Base-by-base conservation (phyloP, 2,888 invertebrate species). In the Tiliacea citrago region DNA sequence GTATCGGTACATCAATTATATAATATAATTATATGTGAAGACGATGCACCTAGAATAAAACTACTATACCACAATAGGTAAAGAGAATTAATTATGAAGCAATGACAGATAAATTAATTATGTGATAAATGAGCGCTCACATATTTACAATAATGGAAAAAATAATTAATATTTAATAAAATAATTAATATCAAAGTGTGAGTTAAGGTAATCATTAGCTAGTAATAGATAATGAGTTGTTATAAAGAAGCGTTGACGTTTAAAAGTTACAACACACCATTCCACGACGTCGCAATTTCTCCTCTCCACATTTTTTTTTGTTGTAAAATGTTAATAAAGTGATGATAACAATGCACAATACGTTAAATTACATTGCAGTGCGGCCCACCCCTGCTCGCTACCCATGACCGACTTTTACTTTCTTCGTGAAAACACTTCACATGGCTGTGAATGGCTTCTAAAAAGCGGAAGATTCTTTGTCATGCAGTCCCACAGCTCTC, bases 401-500 rank as follows among this genome's bases (percentile, higher is more conserved):
- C 86, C 77, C 75, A 82, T 95, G 95, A 93, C 95, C 94, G 91
- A 92, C 95, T 96, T 95, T 96, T 96, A 96, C 96, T 96, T 96
- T 96, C 95, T 91, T 92, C 92, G 94, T 91, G 95, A 95, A 95
- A 95, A 92, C 93, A 92, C 92, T 94, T 94, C 95, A 92, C 95
- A 95, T 93, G 92, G 24, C 49, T 71, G 61, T 93, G 93, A 94
- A 94, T 94, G 92, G 91, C 86, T 88, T 89, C 92, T 92, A 94
- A 95, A 95, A 93, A 95, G 94, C 94, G 93, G 94, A 94, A 95
- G 95, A 91, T 90, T 74, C 69, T 73, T 81, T 94, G 94, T 94
- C 86, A 80, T 85, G 72, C 80, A 87, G 90, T 96, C 95, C 93
- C 95, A 95, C 91, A 90, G 89, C 94, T 95, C 95, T 95, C 95